phyloP scores from a whole-genome alignment of 2,888 invertebrate species.

The Tryphoninae sp. region DNA sequence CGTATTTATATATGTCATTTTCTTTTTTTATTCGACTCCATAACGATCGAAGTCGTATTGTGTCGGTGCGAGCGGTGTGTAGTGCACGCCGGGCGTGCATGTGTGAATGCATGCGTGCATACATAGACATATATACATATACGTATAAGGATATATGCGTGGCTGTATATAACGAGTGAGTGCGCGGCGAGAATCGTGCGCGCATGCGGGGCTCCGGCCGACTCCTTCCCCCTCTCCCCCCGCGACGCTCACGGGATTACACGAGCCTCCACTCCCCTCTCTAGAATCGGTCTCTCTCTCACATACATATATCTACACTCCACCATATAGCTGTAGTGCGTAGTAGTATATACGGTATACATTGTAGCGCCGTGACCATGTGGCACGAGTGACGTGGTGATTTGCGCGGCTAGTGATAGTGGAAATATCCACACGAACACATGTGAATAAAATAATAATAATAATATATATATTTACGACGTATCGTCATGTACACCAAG shows the following conservation, averaged over 20 bases:
- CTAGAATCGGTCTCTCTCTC: not conserved
- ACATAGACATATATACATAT: slow-evolving; percentile 6
- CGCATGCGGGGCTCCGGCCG: slow-evolving; percentile 59
- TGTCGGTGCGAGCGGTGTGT: slow-evolving; percentile 1
- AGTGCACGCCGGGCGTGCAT: slow-evolving; percentile 24
- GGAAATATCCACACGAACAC: slow-evolving; percentile 4
- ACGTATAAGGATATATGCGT: slow-evolving; percentile 19
- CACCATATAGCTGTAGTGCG: slow-evolving; percentile 20
- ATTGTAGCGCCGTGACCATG: slow-evolving; percentile 54
- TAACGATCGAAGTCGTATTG: slow-evolving; percentile 43
- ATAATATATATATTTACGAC: slow-evolving; percentile 49
- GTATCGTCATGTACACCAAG: slow-evolving; percentile 76
- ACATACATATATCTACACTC: not conserved
- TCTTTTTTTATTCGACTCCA: slow-evolving; percentile 49
- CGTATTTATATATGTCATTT: slow-evolving; percentile 1
- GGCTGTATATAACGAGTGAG: slow-evolving; percentile 36
- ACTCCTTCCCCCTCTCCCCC: slow-evolving; percentile 40
- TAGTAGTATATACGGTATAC: slow-evolving; percentile 27
- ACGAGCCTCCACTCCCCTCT: slow-evolving; percentile 39
- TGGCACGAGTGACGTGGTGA: slow-evolving; percentile 47
- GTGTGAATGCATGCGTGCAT: slow-evolving; percentile 1
- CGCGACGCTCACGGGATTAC: slow-evolving; percentile 55
- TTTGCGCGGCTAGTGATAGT: slow-evolving; percentile 3
- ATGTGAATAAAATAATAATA: slow-evolving; percentile 28
- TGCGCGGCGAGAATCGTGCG: slow-evolving; percentile 49